Percentiles rank a stretch among this genome's conserved stretches.
phyloP scores from a whole-genome alignment of 2,797 vertebrate genomes.

The Cossypha caffra region DNA sequence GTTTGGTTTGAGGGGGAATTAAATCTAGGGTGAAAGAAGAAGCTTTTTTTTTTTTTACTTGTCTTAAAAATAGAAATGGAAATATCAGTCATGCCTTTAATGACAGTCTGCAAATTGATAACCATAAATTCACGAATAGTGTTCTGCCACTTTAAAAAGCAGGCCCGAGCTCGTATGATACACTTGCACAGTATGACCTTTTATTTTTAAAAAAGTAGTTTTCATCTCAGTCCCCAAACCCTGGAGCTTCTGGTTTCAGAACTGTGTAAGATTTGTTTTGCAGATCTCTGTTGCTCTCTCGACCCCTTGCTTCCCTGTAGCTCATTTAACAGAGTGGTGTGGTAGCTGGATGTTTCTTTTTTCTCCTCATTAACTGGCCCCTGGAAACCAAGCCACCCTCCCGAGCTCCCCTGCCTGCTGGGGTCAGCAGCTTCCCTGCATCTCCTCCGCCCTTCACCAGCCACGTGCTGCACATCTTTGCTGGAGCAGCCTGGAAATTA shows the following conservation, averaged over 20 bases:
- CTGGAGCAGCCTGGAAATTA: neutral
- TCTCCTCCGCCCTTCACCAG: fast-evolving
- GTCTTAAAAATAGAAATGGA: neutral
- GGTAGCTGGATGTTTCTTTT: neutral
- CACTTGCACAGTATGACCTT: neutral
- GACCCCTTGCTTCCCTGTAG: neutral
- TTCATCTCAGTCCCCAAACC: neutral
- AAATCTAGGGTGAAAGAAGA: neutral
- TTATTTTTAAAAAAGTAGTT: neutral
- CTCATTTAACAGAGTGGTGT: neutral
- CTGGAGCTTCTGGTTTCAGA: neutral
- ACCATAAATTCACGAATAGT: neutral
- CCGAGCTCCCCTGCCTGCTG: fast-evolving
- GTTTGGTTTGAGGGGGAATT: neutral
- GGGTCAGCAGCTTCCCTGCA: neutral
- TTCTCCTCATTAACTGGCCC: neutral
- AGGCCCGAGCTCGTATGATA: neutral
- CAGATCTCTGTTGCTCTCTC: neutral
- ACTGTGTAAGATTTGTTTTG: neutral
- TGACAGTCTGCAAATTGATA: neutral
- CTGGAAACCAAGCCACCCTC: neutral
- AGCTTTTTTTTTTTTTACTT: neutral
- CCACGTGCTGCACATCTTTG: neutral
- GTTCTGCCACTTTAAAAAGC: neutral
- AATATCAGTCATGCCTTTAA: neutral